Conservation (phyloP, 2,888 invertebrate genomes). For the Campoletis raptor region DNA sequence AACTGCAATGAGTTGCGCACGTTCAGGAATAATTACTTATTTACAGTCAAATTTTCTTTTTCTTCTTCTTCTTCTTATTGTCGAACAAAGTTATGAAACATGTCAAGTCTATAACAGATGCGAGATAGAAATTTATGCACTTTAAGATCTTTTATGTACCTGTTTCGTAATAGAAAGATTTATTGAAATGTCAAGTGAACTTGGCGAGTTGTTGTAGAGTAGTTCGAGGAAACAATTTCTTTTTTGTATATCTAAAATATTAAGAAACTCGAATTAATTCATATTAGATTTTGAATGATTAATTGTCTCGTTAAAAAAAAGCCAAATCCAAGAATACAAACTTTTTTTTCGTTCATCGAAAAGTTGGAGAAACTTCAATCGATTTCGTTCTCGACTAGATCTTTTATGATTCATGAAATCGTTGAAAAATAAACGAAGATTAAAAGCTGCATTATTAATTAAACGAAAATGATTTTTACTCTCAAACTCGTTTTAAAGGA, state of each 20-base stretch:
- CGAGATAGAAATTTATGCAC: background rate
- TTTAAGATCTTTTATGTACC: background rate
- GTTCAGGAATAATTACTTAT: background rate
- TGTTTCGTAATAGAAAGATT: background rate
- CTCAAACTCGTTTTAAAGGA: background rate
- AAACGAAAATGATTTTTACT: background rate
- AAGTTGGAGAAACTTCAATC: too few relatives aligned
- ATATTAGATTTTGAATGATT: background rate
- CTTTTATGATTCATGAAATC: too few relatives aligned
- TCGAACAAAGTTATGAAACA: background rate
- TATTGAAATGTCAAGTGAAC: background rate
- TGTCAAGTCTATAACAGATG: slow-evolving; percentile 2
- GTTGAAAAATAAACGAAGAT: too few relatives aligned
- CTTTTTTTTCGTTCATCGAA: too few relatives aligned
- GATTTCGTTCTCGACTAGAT: too few relatives aligned
- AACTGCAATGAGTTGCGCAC: slow-evolving; percentile 51
- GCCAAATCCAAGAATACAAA: too few relatives aligned
- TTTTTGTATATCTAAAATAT: background rate
- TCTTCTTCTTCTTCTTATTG: background rate
- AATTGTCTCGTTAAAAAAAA: too few relatives aligned
- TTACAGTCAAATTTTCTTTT: too few relatives aligned
- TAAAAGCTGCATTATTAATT: background rate
- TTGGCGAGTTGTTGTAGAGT: background rate
- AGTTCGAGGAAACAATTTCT: background rate
- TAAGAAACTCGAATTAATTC: background rate